Evolutionary conservation across 2,888 invertebrate species (phyloP).

Genomic region (Lamellibrachia satsuma): DNA sequence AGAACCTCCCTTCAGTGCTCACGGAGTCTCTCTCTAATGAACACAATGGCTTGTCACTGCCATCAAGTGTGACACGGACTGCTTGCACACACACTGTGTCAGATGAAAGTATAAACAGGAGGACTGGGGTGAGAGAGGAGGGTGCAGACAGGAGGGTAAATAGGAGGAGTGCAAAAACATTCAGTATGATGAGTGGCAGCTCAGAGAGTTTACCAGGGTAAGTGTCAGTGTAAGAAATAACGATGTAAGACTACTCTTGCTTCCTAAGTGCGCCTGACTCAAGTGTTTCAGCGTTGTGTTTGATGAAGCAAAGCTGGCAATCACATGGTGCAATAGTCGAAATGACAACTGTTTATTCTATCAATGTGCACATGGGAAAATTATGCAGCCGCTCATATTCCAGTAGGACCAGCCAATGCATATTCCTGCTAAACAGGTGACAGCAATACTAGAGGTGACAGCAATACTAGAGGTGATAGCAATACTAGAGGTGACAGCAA

Average conservation of each 20-base stretch:
- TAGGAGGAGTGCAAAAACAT: slow-evolving; percentile 21
- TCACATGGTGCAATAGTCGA: neutral
- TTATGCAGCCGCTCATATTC: too few species aligned
- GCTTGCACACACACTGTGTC: slow-evolving; percentile 18
- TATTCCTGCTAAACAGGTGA: too few species aligned
- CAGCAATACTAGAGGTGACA: neutral
- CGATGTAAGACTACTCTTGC: neutral
- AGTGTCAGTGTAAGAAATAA: slow-evolving; percentile 29
- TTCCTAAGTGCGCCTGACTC: neutral
- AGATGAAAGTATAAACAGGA: neutral
- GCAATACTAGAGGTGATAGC: slow-evolving; percentile 20
- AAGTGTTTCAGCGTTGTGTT: neutral
- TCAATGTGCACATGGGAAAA: too few species aligned
- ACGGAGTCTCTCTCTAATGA: neutral
- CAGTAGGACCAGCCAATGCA: neutral
- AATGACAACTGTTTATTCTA: neutral
- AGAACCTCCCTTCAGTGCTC: slow-evolving; percentile 27
- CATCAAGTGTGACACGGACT: neutral
- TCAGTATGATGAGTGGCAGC: slow-evolving; percentile 60
- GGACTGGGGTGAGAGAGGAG: neutral
- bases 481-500: slow-evolving; percentile 27
- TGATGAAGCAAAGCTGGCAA: neutral
- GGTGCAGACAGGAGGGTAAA: neutral
- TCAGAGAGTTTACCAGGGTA: slow-evolving; percentile 62
- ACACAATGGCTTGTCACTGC: neutral